A percentile compares a stretch with the other conserved stretches of the same genome.
These are phyloP conservation scores for Tetranychus urticae DNA, from an alignment of 1,140 invertebrate species.

Conservation along the genomic window DNA sequence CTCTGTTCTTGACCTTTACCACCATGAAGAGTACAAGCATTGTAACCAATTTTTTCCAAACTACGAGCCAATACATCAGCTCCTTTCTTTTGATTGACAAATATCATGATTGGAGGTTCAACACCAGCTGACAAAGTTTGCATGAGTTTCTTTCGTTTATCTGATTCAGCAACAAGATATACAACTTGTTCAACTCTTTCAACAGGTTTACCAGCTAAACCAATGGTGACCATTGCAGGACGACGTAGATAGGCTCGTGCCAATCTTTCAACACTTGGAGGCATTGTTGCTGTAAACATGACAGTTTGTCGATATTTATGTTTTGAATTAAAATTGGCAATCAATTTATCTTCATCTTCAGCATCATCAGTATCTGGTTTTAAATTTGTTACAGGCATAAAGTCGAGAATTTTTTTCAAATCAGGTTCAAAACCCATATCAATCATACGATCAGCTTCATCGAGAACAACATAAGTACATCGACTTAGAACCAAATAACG, in stretches of 20 bases:
- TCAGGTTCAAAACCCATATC: slow-evolving; percentile 96
- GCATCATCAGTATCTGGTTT: slow-evolving; percentile 97
- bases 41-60: slow-evolving; percentile 87
- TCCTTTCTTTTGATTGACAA: slow-evolving; percentile 99
- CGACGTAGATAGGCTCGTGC: slow-evolving; percentile 80
- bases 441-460: slow-evolving; percentile 90
- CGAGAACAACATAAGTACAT: slow-evolving; percentile 44
- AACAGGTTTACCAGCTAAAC: slow-evolving; percentile 90
- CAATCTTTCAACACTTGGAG: slow-evolving; percentile 80
- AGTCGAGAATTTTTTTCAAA: slow-evolving; percentile 94
- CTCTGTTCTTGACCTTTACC: slow-evolving; percentile 99
- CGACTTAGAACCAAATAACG: slow-evolving; percentile 68
- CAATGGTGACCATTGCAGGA: slow-evolving; percentile 94
- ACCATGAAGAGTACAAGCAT: slow-evolving; percentile 88
- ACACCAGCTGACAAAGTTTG: slow-evolving; percentile 38
- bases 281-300: slow-evolving; percentile 99
- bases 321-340: slow-evolving; percentile 86
- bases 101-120: slow-evolving; percentile 86
- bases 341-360: slow-evolving; percentile 70
- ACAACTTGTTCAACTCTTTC: slow-evolving; percentile 95
- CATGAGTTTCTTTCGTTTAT: slow-evolving; percentile 54
- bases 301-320: slow-evolving; percentile 98
- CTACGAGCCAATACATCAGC: slow-evolving; percentile 92
- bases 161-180: slow-evolving; percentile 74
- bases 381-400: slow-evolving; percentile 92